Percentiles rank a stretch among this genome's conserved stretches.
Evolutionary conservation across 2,888 invertebrate genomes (phyloP).

Genomic region (Stegana nigrithorax): DNA sequence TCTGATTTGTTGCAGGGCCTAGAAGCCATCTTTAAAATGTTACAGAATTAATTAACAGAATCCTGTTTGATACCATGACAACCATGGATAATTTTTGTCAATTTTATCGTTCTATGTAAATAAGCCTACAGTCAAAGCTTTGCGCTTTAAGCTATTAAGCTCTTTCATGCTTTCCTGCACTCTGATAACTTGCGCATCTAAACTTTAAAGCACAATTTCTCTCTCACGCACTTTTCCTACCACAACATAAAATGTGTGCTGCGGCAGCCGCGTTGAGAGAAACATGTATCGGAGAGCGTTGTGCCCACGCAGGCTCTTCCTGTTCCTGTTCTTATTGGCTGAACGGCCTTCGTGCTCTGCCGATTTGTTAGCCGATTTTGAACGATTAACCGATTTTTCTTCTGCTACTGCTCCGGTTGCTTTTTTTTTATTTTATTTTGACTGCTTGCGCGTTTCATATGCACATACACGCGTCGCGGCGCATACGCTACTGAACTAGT

Average conservation of each 20-base stretch:
- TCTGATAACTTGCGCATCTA: too few relatives aligned
- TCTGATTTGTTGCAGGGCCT: too few relatives aligned
- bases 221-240: not conserved
- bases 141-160: too few relatives aligned
- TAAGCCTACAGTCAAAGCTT: too few relatives aligned
- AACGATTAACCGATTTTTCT: not conserved
- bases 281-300: slow-evolving; percentile 12
- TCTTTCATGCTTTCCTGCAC: too few relatives aligned
- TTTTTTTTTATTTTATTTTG: not conserved
- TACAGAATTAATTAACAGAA: too few relatives aligned
- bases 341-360: slow-evolving; percentile 1
- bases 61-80: too few relatives aligned
- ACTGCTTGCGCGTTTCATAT: slow-evolving; percentile 42
- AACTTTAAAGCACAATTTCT: not conserved
- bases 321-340: slow-evolving; percentile 20
- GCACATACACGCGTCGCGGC: slow-evolving; percentile 1
- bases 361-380: not conserved
- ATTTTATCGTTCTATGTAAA: too few relatives aligned
- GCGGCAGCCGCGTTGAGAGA: not conserved
- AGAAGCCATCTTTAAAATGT: too few relatives aligned
- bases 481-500: slow-evolving; percentile 45
- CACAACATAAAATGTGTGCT: not conserved
- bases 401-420: slow-evolving; percentile 29
- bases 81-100: too few relatives aligned
- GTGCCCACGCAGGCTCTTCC: too few relatives aligned